These are phyloP conservation scores for Acanthisitta chloris DNA, from an alignment of 2,113 vertebrate species.

Conservation along the genomic window DNA sequence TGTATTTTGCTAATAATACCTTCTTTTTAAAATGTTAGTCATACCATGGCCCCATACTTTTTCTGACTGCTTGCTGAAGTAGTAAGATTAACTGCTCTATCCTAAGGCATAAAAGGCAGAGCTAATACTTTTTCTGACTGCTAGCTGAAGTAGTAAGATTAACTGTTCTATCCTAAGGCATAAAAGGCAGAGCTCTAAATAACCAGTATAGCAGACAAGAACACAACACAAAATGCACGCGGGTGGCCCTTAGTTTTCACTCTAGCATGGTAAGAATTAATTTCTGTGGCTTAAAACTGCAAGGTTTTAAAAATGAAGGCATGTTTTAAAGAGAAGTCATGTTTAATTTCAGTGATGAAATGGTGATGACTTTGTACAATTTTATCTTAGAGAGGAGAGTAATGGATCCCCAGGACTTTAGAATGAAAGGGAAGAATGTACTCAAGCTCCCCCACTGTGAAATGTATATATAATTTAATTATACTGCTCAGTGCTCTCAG, in stretches of 20 bases:
- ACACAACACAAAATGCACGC: neutral
- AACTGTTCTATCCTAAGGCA: neutral
- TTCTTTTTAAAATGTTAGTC: neutral
- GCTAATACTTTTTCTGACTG: neutral
- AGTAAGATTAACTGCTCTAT: neutral
- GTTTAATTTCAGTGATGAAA: neutral
- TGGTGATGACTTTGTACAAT: neutral
- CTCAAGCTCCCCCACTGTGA: neutral
- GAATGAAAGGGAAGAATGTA: neutral
- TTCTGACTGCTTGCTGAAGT: neutral
- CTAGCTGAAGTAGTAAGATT: neutral
- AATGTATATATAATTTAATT: neutral
- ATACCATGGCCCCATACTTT: fast-evolving
- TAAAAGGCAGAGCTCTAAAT: neutral
- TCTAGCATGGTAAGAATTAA: neutral
- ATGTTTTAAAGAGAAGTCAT: neutral
- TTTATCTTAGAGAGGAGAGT: neutral
- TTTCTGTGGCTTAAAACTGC: neutral
- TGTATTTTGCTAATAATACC: neutral
- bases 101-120: neutral
- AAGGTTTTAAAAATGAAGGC: neutral
- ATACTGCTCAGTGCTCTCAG: neutral
- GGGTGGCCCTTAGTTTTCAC: neutral
- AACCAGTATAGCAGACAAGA: neutral
- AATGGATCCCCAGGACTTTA: neutral